Evolutionary conservation across 1,140 invertebrate genomes (phyloP).

Genomic region (Drosophila orosa): DNA sequence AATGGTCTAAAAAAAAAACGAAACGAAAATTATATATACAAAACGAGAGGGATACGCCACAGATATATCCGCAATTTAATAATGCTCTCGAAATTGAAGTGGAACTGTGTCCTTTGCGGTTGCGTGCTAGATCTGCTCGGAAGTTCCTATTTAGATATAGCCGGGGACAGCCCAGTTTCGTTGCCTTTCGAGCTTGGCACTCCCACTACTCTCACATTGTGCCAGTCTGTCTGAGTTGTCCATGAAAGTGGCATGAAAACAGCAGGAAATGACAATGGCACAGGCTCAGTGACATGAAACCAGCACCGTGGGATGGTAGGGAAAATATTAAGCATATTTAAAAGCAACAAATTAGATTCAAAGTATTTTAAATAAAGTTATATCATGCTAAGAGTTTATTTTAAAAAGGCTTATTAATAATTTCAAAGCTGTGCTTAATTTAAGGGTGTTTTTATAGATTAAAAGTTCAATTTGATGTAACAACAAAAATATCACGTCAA

Average conservation of each 20-base stretch:
- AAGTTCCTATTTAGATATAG: constrained; percentile 35
- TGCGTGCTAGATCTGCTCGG: constrained; percentile 36
- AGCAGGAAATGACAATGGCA: constrained; percentile 61
- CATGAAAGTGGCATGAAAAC: constrained; percentile 71
- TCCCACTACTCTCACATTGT: constrained; percentile 37
- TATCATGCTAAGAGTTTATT: too few species aligned
- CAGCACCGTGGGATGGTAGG: constrained; percentile 33
- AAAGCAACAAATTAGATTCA: too few species aligned
- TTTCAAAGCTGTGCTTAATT: too few species aligned
- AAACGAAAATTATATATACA: constrained; percentile 3
- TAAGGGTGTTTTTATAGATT: too few species aligned
- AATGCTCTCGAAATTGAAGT: constrained; percentile 48
- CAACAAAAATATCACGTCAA: too few species aligned
- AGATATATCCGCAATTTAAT: constrained; percentile 58
- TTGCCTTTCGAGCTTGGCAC: constrained; percentile 54
- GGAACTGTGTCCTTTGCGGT: constrained; percentile 55
- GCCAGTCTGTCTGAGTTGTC: constrained; percentile 38
- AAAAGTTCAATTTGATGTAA: too few species aligned
- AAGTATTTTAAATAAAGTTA: too few species aligned
- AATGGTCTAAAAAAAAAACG: constrained; percentile 10
- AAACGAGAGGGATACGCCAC: constrained; percentile 2
- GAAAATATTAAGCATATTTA: neutral
- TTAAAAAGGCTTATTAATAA: too few species aligned
- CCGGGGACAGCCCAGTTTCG: constrained; percentile 15
- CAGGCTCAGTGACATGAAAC: constrained; percentile 25